Percentiles rank a stretch among this genome's conserved stretches.
phyloP scores from a whole-genome alignment of 2,113 vertebrate genomes.

The Illadopsis cleaveri region DNA sequence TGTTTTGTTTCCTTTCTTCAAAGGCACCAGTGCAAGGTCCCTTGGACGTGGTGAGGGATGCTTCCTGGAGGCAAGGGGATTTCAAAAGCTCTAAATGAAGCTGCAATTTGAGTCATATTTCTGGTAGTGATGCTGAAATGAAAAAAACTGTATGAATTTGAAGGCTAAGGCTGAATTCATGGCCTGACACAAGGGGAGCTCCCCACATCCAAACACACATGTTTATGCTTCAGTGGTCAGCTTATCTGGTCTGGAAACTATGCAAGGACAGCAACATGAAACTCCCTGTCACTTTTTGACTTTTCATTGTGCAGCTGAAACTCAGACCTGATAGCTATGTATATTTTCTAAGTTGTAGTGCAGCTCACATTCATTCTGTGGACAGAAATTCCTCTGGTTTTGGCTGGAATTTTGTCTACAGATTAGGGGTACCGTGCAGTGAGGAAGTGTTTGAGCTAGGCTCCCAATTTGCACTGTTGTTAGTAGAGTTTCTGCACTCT shows the following conservation, averaged over 20 bases:
- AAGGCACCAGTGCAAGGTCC: background rate
- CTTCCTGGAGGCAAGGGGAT: background rate
- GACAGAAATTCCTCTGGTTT: background rate
- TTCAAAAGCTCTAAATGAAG: background rate
- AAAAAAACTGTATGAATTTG: background rate
- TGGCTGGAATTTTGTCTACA: background rate
- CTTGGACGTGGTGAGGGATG: background rate
- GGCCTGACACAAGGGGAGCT: background rate
- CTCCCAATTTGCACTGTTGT: background rate
- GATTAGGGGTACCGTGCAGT: background rate
- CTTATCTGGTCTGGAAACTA: background rate
- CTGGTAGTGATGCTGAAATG: background rate
- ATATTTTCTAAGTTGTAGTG: background rate
- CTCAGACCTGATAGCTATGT: background rate
- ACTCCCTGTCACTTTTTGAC: background rate
- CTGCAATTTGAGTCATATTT: background rate
- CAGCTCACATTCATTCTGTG: background rate
- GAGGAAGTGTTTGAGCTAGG: background rate
- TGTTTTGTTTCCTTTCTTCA: background rate
- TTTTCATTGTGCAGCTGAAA: background rate
- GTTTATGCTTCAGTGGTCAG: background rate
- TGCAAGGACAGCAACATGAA: background rate
- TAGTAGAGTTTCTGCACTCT: background rate
- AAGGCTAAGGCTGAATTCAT: background rate
- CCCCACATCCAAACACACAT: accelerated